Evolutionary conservation across 2,888 invertebrate genomes (phyloP).

Genomic region (Acrobasis suavella): DNA sequence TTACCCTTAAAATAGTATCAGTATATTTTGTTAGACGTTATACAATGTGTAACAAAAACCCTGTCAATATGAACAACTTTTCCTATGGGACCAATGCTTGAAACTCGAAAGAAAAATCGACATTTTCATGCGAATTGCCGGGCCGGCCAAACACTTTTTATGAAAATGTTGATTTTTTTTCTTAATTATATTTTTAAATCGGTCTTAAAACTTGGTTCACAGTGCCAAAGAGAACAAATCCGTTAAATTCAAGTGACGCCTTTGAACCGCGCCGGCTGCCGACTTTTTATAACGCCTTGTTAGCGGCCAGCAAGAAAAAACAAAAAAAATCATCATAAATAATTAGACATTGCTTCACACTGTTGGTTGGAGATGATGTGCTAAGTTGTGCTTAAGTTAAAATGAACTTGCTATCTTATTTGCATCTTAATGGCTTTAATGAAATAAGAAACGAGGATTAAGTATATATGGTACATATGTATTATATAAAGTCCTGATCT

Average conservation of each 20-base stretch:
- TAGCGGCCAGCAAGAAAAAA: slow-evolving; percentile 30
- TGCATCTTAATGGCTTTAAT: slow-evolving; percentile 2
- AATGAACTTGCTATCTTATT: slow-evolving; percentile 1
- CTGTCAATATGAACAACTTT: too few relatives aligned
- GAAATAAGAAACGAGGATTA: slow-evolving; percentile 1
- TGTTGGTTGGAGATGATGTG: slow-evolving; percentile 2
- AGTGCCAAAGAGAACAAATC: background rate
- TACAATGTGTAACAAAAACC: too few relatives aligned
- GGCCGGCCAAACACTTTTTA: too few relatives aligned
- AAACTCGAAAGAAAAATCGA: too few relatives aligned
- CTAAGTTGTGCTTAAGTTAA: background rate
- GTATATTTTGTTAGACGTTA: too few relatives aligned
- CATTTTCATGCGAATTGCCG: too few relatives aligned
- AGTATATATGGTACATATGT: too few relatives aligned
- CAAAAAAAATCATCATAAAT: slow-evolving; percentile 28
- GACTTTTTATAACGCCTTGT: slow-evolving; percentile 47
- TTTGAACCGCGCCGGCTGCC: slow-evolving; percentile 48
- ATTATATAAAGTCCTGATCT: background rate
- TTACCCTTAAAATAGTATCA: too few relatives aligned
- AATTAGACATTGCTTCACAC: slow-evolving; percentile 29
- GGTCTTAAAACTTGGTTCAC: too few relatives aligned
- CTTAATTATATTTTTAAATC: too few relatives aligned
- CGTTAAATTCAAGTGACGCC: slow-evolving; percentile 39
- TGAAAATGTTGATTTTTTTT: too few relatives aligned
- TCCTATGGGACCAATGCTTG: too few relatives aligned